Evolutionary conservation across 2,113 vertebrate species (phyloP).

Genomic region (Pedionomus torquatus): DNA sequence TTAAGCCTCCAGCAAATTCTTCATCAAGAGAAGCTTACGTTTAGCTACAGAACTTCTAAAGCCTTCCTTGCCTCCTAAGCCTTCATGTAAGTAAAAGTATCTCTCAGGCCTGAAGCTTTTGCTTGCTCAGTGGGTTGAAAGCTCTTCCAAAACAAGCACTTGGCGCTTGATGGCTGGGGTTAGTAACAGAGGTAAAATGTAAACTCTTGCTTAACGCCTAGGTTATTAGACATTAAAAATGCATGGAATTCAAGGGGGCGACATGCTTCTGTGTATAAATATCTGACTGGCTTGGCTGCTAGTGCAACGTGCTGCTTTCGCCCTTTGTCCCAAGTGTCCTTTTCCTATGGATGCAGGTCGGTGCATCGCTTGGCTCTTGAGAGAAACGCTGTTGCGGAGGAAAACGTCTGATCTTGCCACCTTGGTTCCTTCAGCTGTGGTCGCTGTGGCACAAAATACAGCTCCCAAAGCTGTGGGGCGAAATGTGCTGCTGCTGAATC

Average conservation of each 20-base stretch:
- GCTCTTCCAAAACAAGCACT: neutral
- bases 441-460: neutral
- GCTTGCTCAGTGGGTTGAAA: neutral
- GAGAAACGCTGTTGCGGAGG: neutral
- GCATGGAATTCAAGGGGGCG: constrained; percentile 33
- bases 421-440: neutral
- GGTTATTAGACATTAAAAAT: constrained; percentile 40
- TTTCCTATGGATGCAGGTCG: neutral
- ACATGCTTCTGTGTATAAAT: neutral
- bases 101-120: neutral
- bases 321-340: neutral
- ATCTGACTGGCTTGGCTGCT: neutral
- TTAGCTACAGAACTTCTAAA: neutral
- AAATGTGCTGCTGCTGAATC: neutral
- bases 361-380: neutral
- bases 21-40: neutral
- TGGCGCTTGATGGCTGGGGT: neutral
- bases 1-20: neutral
- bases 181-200: neutral
- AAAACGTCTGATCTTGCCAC: neutral
- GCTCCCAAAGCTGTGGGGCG: neutral
- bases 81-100: neutral
- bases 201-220: constrained; percentile 14
- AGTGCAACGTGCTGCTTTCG: neutral
- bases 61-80: neutral